Conservation (phyloP, 2,797 vertebrate genomes). For the Mormyrops boulengeri region DNA sequence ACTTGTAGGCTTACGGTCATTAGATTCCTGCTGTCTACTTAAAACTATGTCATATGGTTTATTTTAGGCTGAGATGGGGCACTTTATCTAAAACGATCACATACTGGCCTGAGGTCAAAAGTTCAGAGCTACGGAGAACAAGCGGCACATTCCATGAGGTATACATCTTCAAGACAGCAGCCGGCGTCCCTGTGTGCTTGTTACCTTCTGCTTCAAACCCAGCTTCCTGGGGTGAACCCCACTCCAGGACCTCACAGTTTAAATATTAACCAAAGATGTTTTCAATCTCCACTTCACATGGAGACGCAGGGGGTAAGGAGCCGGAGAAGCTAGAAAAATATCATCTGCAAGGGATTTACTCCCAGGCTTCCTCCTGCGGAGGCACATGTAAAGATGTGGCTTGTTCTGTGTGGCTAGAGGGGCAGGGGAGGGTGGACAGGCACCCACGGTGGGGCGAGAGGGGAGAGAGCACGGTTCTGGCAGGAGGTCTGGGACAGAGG, state of each 20-base stretch:
- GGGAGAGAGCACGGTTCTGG: constrained; percentile 9
- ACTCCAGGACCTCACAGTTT: constrained; percentile 34
- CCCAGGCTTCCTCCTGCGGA: constrained; percentile 25
- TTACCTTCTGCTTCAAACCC: constrained; percentile 31
- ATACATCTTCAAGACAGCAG: constrained; percentile 44
- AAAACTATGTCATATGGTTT: neutral
- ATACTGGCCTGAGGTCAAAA: constrained; percentile 51
- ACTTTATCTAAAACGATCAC: constrained; percentile 45
- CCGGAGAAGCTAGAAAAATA: constrained; percentile 12
- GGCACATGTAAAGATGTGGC: constrained; percentile 34
- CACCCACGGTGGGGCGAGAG: constrained; percentile 16
- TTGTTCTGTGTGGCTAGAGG: constrained; percentile 9
- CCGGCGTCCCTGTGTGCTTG: constrained; percentile 27
- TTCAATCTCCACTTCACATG: constrained; percentile 35
- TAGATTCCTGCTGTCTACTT: neutral
- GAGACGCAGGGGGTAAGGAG: constrained; percentile 24
- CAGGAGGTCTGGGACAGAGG: constrained; percentile 20
- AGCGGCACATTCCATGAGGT: constrained; percentile 59
- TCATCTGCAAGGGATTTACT: constrained; percentile 45
- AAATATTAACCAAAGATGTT: constrained; percentile 47
- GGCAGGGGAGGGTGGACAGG: constrained; percentile 4
- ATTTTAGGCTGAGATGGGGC: neutral
- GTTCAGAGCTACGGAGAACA: constrained; percentile 58
- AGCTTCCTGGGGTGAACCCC: constrained; percentile 29
- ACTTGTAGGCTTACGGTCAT: neutral